Percentiles rank a stretch among this genome's conserved stretches.
Evolutionary conservation across 2,113 vertebrate genomes (phyloP).

Genomic region (Neogobius melanostomus): DNA sequence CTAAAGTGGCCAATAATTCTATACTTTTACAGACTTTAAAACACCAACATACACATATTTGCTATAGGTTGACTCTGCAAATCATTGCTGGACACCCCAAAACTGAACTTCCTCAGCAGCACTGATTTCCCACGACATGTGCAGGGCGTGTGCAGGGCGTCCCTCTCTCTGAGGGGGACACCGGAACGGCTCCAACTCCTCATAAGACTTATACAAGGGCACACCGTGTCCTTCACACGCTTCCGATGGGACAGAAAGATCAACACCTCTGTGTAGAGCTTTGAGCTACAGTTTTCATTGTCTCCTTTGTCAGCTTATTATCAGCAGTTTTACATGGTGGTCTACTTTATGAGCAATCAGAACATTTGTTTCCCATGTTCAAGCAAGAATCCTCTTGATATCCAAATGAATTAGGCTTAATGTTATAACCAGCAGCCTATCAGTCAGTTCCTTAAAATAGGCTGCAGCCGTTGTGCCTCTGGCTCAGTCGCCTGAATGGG

Average conservation of each 20-base stretch:
- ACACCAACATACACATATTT: not conserved
- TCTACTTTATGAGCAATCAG: not conserved
- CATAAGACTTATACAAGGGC: conserved; percentile 55
- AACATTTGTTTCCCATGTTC: not conserved
- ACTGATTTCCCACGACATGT: conserved; percentile 19
- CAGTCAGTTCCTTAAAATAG: conserved; percentile 66
- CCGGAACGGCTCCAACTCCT: conserved; percentile 23
- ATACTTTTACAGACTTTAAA: not conserved
- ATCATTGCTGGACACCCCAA: not conserved
- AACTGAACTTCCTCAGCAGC: conserved; percentile 30
- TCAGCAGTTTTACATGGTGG: not conserved
- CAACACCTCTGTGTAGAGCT: conserved; percentile 53
- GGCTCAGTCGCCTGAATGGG: conserved; percentile 62
- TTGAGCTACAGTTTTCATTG: conserved; percentile 19
- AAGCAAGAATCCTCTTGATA: not conserved
- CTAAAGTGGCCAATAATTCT: not conserved
- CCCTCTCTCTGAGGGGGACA: conserved; percentile 41
- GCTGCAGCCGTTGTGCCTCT: conserved; percentile 46
- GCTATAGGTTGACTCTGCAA: not conserved
- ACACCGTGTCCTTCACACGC: conserved; percentile 40
- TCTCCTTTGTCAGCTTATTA: conserved; percentile 15
- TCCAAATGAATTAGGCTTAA: conserved; percentile 1
- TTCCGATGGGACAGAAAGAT: conserved; percentile 46
- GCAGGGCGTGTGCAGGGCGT: conserved; percentile 56
- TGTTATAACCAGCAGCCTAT: conserved; percentile 37